These are phyloP conservation scores for Falco peregrinus DNA, from an alignment of 2,797 vertebrate species.

Conservation along the genomic window DNA sequence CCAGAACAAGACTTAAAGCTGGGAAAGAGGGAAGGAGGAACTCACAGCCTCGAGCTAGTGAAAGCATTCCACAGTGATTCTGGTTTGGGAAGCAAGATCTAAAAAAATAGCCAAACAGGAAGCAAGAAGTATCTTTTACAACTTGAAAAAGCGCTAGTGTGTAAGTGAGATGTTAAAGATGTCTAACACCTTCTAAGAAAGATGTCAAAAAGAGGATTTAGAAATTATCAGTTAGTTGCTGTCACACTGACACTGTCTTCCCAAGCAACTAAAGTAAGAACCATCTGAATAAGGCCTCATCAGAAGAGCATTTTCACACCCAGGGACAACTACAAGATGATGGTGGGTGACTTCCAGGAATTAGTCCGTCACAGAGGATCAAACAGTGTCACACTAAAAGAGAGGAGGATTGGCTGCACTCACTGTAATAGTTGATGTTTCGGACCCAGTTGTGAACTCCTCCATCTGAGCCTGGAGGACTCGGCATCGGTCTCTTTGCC, in stretches of 20 bases:
- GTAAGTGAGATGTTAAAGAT: background rate
- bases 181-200: background rate
- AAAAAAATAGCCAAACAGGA: background rate
- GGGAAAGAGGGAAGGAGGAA: background rate
- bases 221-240: background rate
- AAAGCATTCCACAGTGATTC: background rate
- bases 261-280: background rate
- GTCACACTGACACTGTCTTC: background rate
- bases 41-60: background rate
- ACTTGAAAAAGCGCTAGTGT: background rate
- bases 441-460: slow-evolving; percentile 89
- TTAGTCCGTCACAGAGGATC: background rate
- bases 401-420: slow-evolving; percentile 71
- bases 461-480: slow-evolving; percentile 76
- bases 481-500: slow-evolving; percentile 86
- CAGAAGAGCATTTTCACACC: background rate
- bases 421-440: slow-evolving; percentile 95
- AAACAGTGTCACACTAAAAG: background rate
- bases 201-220: background rate
- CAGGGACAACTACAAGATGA: background rate
- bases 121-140: background rate
- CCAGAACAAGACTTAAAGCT: background rate
- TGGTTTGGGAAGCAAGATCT: background rate
- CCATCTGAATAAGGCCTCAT: background rate
- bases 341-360: background rate